Conservation (phyloP, 2,888 invertebrate genomes). For the Lasioglossum oenotherae region DNA sequence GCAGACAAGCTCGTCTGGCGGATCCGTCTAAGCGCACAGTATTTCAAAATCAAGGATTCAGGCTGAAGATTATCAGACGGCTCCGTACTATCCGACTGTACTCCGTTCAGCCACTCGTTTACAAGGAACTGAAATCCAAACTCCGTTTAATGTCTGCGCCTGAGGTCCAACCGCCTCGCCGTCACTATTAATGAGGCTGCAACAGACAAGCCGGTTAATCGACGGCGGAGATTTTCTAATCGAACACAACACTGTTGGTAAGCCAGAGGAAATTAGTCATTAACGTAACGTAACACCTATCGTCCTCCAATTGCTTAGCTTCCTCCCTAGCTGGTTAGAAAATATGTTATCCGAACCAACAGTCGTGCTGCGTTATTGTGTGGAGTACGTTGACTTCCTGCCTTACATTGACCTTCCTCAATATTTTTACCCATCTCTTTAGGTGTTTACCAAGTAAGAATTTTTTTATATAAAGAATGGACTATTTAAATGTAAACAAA, state of each 20-base stretch:
- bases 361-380: not conserved
- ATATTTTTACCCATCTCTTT: not conserved
- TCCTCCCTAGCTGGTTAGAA: not conserved
- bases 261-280: conserved; percentile 42
- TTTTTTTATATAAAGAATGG: too few relatives aligned
- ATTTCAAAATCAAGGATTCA: conserved; percentile 27
- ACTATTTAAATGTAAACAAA: too few relatives aligned
- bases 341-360: not conserved
- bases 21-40: not conserved
- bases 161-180: conserved; percentile 43
- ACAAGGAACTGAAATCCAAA: conserved; percentile 39
- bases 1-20: conserved; percentile 3
- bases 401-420: not conserved
- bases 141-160: conserved; percentile 50
- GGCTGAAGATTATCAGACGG: conserved; percentile 24
- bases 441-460: too few relatives aligned
- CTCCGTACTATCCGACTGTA: not conserved
- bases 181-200: conserved; percentile 51
- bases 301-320: conserved; percentile 3
- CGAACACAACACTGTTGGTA: conserved; percentile 44
- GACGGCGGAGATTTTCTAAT: conserved; percentile 54
- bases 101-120: conserved; percentile 32
- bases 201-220: conserved; percentile 47
- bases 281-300: conserved; percentile 46
- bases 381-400: not conserved